These are phyloP conservation scores for Diaphora mendica DNA, from an alignment of 2,888 invertebrate genomes.

Conservation along the genomic window DNA sequence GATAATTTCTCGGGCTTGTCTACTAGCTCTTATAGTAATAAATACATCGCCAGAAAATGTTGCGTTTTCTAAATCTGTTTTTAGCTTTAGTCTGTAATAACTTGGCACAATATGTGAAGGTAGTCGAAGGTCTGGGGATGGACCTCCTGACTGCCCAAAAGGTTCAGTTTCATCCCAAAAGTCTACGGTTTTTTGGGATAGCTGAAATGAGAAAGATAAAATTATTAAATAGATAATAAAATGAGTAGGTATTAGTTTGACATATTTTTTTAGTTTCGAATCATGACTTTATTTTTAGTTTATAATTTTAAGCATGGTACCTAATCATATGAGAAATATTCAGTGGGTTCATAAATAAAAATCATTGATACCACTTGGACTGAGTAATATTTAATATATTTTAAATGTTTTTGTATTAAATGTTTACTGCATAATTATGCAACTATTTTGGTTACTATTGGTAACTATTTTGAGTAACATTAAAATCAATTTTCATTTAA, in stretches of 20 bases:
- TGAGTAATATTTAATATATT: neutral
- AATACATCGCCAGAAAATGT: conserved; percentile 77
- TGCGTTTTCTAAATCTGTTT: conserved; percentile 80
- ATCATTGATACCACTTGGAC: neutral
- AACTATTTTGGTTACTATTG: too few relatives aligned
- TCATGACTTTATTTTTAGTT: neutral
- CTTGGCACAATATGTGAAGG: conserved; percentile 83
- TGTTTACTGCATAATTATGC: too few relatives aligned
- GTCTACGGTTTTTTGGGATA: conserved; percentile 61
- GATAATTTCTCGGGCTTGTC: conserved; percentile 74
- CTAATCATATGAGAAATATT: too few relatives aligned
- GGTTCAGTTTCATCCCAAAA: conserved; percentile 80
- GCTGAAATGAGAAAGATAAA: conserved; percentile 33
- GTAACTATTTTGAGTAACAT: too few relatives aligned
- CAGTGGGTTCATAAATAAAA: neutral
- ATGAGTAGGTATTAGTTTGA: neutral
- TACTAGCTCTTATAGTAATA: conserved; percentile 78
- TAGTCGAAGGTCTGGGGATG: conserved; percentile 74
- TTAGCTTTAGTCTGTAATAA: conserved; percentile 86
- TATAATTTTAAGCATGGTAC: neutral
- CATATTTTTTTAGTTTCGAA: neutral
- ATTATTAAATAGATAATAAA: neutral
- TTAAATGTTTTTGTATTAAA: neutral
- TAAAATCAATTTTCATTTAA: too few relatives aligned
- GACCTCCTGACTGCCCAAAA: conserved; percentile 64